Percentiles rank a stretch among this genome's conserved stretches.
These are phyloP conservation scores for Geothlypis trichas DNA, from an alignment of 2,113 vertebrate species.

Conservation along the genomic window DNA sequence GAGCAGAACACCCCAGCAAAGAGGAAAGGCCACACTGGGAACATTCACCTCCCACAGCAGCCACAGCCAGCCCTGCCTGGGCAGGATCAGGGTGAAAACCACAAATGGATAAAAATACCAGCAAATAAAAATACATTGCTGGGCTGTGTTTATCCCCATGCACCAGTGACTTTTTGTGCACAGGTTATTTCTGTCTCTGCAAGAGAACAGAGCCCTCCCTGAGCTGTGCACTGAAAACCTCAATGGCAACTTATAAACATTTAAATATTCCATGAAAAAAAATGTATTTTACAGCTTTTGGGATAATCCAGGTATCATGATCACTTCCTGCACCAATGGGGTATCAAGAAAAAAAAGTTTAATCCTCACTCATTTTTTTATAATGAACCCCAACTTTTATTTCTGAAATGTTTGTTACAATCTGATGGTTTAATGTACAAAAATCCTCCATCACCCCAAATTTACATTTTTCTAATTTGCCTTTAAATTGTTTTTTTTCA, in stretches of 20 bases:
- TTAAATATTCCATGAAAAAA: neutral
- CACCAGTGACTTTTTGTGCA: neutral
- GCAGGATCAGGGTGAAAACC: accelerated
- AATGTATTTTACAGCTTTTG: neutral
- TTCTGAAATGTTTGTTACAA: neutral
- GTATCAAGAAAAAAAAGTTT: neutral
- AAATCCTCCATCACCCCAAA: neutral
- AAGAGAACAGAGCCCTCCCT: neutral
- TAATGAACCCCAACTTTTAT: neutral
- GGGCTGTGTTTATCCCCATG: accelerated
- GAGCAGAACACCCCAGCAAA: accelerated
- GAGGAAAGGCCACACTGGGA: accelerated
- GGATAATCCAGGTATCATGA: neutral
- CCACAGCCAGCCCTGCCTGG: neutral
- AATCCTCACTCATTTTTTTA: neutral
- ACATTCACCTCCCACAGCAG: accelerated
- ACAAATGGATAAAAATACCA: neutral
- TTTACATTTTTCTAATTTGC: neutral
- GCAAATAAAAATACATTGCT: neutral
- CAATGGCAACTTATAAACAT: neutral
- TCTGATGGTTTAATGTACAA: neutral
- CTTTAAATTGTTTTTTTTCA: neutral
- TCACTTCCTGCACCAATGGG: neutral
- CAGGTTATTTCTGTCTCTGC: neutral
- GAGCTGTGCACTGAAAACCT: neutral